Evolutionary conservation across 1,140 invertebrate genomes (phyloP).

Genomic region (Atta cephalotes): DNA sequence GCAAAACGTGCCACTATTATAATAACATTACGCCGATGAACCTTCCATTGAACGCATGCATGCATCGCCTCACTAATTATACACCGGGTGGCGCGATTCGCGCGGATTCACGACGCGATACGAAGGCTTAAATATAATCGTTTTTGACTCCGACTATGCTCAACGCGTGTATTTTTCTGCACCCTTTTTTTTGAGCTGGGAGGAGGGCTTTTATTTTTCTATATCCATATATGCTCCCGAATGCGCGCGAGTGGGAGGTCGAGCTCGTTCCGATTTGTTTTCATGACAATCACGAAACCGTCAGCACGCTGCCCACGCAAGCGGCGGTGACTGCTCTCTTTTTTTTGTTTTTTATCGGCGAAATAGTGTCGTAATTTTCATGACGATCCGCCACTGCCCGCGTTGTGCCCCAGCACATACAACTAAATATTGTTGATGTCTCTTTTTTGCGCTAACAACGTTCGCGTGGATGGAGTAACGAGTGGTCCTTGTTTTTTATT

Average conservation of each 20-base stretch:
- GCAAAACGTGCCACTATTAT: slow-evolving; percentile 85
- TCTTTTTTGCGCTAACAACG: slow-evolving; percentile 66
- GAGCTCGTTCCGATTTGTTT: slow-evolving; percentile 66
- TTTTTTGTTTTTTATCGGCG: slow-evolving; percentile 60
- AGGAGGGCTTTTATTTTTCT: slow-evolving; percentile 58
- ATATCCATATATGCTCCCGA: not conserved
- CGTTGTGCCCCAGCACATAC: slow-evolving; percentile 31
- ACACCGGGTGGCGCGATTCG: slow-evolving; percentile 75
- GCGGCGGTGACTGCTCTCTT: slow-evolving; percentile 24
- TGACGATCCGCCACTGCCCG: slow-evolving; percentile 64
- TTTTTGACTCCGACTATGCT: slow-evolving; percentile 41
- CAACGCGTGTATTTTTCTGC: slow-evolving; percentile 45
- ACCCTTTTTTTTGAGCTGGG: slow-evolving; percentile 25
- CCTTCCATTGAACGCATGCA: slow-evolving; percentile 82
- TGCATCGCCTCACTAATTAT: slow-evolving; percentile 83
- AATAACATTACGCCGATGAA: slow-evolving; percentile 85
- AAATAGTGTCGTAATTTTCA: slow-evolving; percentile 71
- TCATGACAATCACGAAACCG: slow-evolving; percentile 59
- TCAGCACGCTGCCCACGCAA: slow-evolving; percentile 50
- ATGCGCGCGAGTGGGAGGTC: slow-evolving; percentile 7
- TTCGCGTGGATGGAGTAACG: slow-evolving; percentile 67
- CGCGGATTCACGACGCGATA: slow-evolving; percentile 62
- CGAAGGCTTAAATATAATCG: slow-evolving; percentile 63
- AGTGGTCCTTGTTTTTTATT: slow-evolving; percentile 72
- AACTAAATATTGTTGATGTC: slow-evolving; percentile 74